These are phyloP conservation scores for Denticeps clupeoides DNA, from an alignment of 2,797 vertebrate genomes.

Conservation along the genomic window DNA sequence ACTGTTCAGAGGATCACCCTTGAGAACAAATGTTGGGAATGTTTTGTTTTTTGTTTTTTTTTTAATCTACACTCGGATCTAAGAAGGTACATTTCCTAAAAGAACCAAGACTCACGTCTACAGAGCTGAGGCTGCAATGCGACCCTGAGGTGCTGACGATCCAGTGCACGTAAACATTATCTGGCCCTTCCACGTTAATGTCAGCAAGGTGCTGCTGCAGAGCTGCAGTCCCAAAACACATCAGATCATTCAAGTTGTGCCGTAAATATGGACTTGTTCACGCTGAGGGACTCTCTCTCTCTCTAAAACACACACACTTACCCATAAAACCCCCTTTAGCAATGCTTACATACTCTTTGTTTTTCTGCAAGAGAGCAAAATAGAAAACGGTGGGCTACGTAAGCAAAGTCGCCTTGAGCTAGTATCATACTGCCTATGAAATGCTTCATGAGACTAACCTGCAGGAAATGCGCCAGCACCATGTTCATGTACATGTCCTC, in stretches of 20 bases:
- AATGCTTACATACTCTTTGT: conserved; percentile 96
- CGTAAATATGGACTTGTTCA: too few species aligned
- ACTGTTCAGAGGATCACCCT: conserved; percentile 56
- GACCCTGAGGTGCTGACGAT: conserved; percentile 94
- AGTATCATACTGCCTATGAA: too few species aligned
- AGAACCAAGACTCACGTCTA: conserved; percentile 88
- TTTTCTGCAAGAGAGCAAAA: conserved; percentile 75
- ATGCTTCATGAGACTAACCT: too few species aligned
- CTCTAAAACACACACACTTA: conserved; percentile 60
- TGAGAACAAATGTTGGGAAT: too few species aligned
- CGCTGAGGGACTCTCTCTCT: too few species aligned
- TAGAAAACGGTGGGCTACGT: background rate
- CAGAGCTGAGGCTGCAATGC: conserved; percentile 75
- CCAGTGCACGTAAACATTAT: conserved; percentile 93
- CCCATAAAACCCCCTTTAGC: conserved; percentile 98
- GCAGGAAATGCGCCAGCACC: conserved; percentile 94
- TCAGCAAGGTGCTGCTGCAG: conserved; percentile 95
- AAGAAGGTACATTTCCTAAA: too few species aligned
- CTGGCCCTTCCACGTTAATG: conserved; percentile 90
- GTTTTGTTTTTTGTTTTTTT: too few species aligned
- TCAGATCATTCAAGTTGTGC: background rate
- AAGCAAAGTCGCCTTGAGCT: too few species aligned
- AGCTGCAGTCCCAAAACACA: conserved; percentile 50
- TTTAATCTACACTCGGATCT: too few species aligned
- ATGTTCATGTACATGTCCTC: conserved; percentile 99